Conservation (phyloP, 2,797 vertebrate genomes). For the Aldrovandia affinis region DNA sequence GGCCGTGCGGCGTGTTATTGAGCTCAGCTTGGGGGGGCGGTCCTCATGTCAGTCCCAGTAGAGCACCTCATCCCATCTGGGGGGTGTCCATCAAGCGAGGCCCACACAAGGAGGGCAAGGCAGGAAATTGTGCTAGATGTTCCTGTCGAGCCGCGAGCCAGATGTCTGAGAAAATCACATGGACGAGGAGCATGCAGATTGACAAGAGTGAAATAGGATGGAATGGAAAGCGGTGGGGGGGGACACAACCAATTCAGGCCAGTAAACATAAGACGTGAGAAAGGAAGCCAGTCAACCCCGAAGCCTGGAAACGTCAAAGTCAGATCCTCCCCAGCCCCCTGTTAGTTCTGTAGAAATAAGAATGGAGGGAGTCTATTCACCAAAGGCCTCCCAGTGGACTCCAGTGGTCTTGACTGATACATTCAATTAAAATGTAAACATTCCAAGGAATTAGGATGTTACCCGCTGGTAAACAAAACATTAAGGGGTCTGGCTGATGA, state of each 20-base stretch:
- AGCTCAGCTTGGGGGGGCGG: too few relatives aligned
- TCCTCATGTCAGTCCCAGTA: too few relatives aligned
- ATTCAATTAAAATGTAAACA: background rate
- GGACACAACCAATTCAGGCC: background rate
- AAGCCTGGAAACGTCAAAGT: too few relatives aligned
- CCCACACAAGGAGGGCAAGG: background rate
- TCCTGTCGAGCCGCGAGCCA: background rate
- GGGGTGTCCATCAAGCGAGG: too few relatives aligned
- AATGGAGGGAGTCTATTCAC: background rate
- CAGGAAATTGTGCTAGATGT: background rate
- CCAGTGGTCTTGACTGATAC: background rate
- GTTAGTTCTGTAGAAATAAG: background rate
- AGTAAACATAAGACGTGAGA: background rate
- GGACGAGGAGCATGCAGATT: background rate
- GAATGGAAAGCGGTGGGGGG: too few relatives aligned
- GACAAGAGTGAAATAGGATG: background rate
- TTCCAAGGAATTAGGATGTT: background rate
- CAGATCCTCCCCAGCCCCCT: too few relatives aligned
- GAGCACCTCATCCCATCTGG: too few relatives aligned
- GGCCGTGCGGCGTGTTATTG: too few relatives aligned
- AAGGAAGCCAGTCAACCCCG: too few relatives aligned
- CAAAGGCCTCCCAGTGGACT: too few relatives aligned
- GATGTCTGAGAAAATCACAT: background rate
- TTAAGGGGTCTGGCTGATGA: too few relatives aligned
- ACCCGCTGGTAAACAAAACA: too few relatives aligned